These are phyloP conservation scores for Leucoma salicis DNA, from an alignment of 2,888 invertebrate genomes.

Conservation along the genomic window DNA sequence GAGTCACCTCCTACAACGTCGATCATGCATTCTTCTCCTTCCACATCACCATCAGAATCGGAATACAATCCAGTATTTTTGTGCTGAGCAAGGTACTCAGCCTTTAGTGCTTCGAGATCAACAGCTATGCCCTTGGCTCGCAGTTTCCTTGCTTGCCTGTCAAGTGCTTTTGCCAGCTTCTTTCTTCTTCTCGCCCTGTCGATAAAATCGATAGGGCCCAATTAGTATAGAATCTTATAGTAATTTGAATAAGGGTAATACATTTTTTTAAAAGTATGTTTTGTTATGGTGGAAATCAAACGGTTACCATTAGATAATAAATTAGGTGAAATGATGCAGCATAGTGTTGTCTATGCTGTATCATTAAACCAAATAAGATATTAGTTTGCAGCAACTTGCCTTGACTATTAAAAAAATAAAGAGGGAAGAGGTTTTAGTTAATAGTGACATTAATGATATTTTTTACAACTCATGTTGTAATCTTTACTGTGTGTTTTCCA, in stretches of 20 bases:
- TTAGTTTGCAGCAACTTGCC: no score
- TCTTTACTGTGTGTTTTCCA: no score
- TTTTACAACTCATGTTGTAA: no score
- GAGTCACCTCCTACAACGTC: slow-evolving; percentile 93
- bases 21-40: slow-evolving; percentile 88
- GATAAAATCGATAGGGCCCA: slow-evolving; percentile 72
- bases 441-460: no score
- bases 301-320: no score
- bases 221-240: slow-evolving; percentile 77
- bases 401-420: no score
- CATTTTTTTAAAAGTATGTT: no score
- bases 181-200: slow-evolving; percentile 92
- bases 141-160: slow-evolving; percentile 95
- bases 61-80: slow-evolving; percentile 83
- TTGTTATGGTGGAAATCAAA: no score
- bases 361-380: no score
- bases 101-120: slow-evolving; percentile 91
- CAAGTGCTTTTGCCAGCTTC: slow-evolving; percentile 95
- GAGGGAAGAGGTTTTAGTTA: no score
- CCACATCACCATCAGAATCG: slow-evolving; percentile 84
- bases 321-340: no score
- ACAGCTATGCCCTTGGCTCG: slow-evolving; percentile 95
- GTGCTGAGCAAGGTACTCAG: slow-evolving; percentile 92
- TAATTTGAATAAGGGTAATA: neutral
- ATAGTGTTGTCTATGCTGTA: no score